phyloP scores from a whole-genome alignment of 1,140 invertebrate species.

The Drosophila truncata region DNA sequence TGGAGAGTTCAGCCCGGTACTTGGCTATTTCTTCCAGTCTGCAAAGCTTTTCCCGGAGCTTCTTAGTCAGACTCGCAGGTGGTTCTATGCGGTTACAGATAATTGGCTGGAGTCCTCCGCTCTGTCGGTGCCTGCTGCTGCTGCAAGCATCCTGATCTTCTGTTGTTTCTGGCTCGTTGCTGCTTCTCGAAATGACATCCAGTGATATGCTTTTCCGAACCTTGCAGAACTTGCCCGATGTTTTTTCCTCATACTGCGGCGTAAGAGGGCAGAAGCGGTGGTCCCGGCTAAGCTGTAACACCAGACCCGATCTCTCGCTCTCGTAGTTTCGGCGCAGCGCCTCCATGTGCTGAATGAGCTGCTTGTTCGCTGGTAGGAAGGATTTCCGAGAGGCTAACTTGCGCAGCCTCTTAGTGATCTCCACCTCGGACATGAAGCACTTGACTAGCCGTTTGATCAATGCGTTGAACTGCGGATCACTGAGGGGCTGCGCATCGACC shows the following conservation, averaged over 20 bases:
- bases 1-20: no score
- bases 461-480: conserved; percentile 31
- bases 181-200: neutral
- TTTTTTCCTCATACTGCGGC: no score
- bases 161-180: neutral
- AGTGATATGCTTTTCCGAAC: neutral
- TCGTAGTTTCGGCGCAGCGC: conserved; percentile 20
- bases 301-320: conserved; percentile 24
- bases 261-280: conserved; percentile 4
- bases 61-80: conserved; percentile 3
- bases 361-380: neutral
- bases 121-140: conserved; percentile 1
- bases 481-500: conserved; percentile 5
- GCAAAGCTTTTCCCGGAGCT: conserved; percentile 7
- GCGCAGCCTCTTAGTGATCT: conserved; percentile 29
- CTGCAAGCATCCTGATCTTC: neutral
- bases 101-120: conserved; percentile 15
- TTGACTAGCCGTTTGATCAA: conserved; percentile 34
- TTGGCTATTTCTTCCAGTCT: neutral
- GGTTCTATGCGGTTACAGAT: conserved; percentile 15
- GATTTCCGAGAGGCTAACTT: neutral
- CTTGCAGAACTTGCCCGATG: no score
- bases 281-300: conserved; percentile 29
- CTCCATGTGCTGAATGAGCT: conserved; percentile 24
- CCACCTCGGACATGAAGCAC: conserved; percentile 45